Percentiles rank a stretch among this genome's conserved stretches.
Evolutionary conservation across 2,797 vertebrate species (phyloP).

Genomic region (Etheostoma perlongum): DNA sequence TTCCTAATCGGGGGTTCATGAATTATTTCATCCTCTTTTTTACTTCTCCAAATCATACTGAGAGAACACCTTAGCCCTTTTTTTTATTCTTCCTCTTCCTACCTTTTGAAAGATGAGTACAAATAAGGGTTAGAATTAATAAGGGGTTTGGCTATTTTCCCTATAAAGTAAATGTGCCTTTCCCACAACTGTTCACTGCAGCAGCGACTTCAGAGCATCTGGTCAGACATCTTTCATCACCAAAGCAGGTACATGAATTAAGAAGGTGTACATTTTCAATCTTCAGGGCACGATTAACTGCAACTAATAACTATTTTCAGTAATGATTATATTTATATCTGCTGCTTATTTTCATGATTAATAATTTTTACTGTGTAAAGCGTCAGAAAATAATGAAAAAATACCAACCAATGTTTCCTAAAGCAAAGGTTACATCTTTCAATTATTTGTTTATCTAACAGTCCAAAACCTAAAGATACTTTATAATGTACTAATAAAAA

Average conservation of each 20-base stretch:
- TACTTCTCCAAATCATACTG: background rate
- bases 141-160: background rate
- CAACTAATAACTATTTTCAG: background rate
- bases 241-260: background rate
- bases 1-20: no score
- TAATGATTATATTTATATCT: background rate
- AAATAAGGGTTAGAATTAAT: background rate
- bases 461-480: background rate
- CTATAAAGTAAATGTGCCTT: background rate
- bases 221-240: background rate
- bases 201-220: no score
- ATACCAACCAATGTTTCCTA: no score
- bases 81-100: conserved; percentile 3
- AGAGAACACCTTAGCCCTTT: background rate
- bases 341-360: background rate
- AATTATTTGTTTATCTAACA: no score
- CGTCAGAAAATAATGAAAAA: background rate
- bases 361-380: background rate
- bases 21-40: background rate
- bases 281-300: background rate
- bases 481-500: no score
- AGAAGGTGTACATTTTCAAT: no score
- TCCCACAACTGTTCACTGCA: background rate
- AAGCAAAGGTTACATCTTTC: no score
- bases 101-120: background rate